phyloP scores from a whole-genome alignment of 2,113 vertebrate genomes.

The Nerophis lumbriciformis region DNA sequence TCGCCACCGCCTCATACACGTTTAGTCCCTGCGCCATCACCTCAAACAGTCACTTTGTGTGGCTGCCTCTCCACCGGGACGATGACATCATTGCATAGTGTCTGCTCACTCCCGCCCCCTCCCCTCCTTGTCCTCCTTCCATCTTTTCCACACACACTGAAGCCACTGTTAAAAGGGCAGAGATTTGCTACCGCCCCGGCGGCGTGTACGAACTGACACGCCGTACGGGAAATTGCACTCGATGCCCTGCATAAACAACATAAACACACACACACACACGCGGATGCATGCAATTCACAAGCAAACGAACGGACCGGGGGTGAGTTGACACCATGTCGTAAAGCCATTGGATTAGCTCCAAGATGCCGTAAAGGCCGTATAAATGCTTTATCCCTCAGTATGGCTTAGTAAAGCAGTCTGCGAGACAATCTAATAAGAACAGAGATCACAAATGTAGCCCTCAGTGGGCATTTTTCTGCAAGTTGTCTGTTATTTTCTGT shows the following conservation, averaged over 20 bases:
- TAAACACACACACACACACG: slow-evolving; percentile 8
- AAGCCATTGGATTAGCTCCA: slow-evolving; percentile 43
- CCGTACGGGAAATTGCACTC: slow-evolving; percentile 22
- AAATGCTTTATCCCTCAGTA: slow-evolving; percentile 44
- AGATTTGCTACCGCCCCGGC: slow-evolving; percentile 47
- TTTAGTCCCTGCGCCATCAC: slow-evolving; percentile 63
- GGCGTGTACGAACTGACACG: slow-evolving; percentile 22
- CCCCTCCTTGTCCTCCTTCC: slow-evolving; percentile 43
- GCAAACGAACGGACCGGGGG: slow-evolving; percentile 47
- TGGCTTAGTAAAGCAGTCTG: slow-evolving; percentile 50
- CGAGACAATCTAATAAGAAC: slow-evolving; percentile 49
- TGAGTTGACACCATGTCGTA: slow-evolving; percentile 38
- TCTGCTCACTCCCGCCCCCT: slow-evolving; percentile 54
- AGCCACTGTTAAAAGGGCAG: slow-evolving; percentile 57
- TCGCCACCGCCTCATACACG: slow-evolving; percentile 19
- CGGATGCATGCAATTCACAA: slow-evolving; percentile 22
- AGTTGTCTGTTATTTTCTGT: no score
- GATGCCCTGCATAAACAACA: slow-evolving; percentile 23
- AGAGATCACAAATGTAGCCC: slow-evolving; percentile 6
- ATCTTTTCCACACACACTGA: slow-evolving; percentile 60
- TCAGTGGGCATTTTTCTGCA: no score
- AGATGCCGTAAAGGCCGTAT: slow-evolving; percentile 44
- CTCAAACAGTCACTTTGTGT: slow-evolving; percentile 65
- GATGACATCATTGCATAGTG: slow-evolving; percentile 67
- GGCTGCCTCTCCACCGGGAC: slow-evolving; percentile 57